These are phyloP conservation scores for Thryonomys swinderianus DNA, from an alignment of 2,113 vertebrate genomes.

Conservation along the genomic window DNA sequence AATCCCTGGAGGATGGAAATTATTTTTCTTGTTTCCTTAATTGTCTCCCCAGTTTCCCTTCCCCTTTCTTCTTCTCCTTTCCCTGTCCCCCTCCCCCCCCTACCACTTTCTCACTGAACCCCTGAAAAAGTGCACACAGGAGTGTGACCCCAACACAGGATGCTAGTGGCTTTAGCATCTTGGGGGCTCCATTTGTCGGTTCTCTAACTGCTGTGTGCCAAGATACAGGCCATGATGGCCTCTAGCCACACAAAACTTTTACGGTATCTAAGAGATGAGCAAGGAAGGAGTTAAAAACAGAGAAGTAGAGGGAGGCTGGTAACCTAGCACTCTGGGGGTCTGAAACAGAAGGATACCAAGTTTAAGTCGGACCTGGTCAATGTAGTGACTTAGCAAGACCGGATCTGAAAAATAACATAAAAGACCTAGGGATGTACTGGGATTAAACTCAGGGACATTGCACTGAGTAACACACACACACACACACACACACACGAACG, in stretches of 20 bases:
- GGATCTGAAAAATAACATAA: not conserved
- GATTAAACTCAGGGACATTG: too few species aligned
- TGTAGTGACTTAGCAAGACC: not conserved
- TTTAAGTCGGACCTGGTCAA: not conserved
- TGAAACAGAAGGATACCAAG: not conserved
- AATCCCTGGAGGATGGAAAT: not conserved
- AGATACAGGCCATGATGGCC: not conserved
- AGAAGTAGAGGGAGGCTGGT: not conserved
- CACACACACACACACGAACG: not conserved
- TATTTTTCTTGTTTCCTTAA: slow-evolving; percentile 1
- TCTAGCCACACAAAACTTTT: not conserved
- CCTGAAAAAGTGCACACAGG: not conserved
- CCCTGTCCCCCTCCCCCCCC: too few species aligned
- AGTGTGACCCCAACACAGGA: not conserved
- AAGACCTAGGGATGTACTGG: not conserved
- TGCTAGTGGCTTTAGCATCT: not conserved
- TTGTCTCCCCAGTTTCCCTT: not conserved
- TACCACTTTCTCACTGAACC: not conserved
- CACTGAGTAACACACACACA: not conserved
- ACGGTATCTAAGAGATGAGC: not conserved
- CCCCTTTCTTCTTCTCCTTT: not conserved
- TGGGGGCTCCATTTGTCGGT: not conserved
- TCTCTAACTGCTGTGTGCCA: not conserved
- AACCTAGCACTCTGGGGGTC: not conserved
- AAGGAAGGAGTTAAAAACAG: not conserved